Conservation (phyloP, 2,888 invertebrate species). For the Apamea monoglypha region DNA sequence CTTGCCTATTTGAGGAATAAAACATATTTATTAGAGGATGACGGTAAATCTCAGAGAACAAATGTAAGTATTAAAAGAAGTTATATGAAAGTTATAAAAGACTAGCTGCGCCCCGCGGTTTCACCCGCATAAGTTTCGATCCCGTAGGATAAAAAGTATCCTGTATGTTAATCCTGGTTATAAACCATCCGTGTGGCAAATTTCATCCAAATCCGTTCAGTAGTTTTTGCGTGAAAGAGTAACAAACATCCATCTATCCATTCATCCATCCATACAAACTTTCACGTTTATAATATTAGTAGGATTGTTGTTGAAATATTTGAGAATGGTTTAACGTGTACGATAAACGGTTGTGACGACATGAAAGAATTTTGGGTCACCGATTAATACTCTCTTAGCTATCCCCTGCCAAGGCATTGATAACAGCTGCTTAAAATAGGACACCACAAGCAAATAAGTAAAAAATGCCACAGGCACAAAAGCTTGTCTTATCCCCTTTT, state of each 20-base stretch:
- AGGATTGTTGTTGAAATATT: neutral
- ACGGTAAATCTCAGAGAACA: slow-evolving; percentile 12
- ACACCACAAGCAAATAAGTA: neutral
- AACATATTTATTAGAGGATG: slow-evolving; percentile 25
- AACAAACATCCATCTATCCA: too few species aligned
- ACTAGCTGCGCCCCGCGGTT: too few species aligned
- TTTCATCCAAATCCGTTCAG: too few species aligned
- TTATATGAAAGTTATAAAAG: neutral
- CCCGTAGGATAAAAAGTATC: too few species aligned
- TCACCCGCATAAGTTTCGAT: too few species aligned
- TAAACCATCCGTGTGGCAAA: too few species aligned
- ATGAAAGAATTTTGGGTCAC: neutral
- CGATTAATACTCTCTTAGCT: neutral
- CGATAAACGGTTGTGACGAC: neutral
- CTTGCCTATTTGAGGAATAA: slow-evolving; percentile 29
- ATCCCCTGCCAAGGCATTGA: neutral
- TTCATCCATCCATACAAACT: too few species aligned
- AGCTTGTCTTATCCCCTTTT: too few species aligned
- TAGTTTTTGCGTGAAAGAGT: too few species aligned
- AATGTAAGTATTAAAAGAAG: neutral
- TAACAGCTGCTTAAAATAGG: neutral
- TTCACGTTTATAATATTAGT: too few species aligned
- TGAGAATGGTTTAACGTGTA: neutral
- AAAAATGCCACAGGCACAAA: neutral
- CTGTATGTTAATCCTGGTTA: too few species aligned